phyloP scores from a whole-genome alignment of 2,113 vertebrate species.

The Origma solitaria region DNA sequence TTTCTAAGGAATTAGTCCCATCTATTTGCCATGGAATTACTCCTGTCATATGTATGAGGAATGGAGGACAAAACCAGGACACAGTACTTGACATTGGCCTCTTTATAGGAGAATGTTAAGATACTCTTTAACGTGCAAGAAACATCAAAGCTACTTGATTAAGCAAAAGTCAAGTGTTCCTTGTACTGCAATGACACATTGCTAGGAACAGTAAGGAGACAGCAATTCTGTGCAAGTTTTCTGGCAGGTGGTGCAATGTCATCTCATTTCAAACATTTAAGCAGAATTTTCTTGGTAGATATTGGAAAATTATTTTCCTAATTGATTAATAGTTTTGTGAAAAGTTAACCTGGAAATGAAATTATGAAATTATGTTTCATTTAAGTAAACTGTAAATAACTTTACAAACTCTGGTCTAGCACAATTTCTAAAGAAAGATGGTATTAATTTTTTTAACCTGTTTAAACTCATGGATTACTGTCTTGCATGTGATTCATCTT shows the following conservation, averaged over 20 bases:
- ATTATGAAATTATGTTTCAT: neutral
- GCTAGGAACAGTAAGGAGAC: neutral
- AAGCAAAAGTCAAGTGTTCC: neutral
- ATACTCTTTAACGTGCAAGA: neutral
- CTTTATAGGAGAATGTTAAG: neutral
- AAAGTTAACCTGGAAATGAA: neutral
- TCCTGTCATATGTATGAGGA: neutral
- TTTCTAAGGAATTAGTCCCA: neutral
- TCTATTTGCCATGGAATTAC: neutral
- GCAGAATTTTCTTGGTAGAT: neutral
- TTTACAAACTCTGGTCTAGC: neutral
- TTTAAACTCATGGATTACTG: neutral
- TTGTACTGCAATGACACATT: neutral
- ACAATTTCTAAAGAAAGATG: neutral
- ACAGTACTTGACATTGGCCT: neutral
- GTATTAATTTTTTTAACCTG: neutral
- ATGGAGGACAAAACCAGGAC: neutral
- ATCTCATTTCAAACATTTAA: neutral
- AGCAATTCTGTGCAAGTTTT: neutral
- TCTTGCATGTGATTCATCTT: constrained; percentile 46
- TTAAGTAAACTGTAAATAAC: neutral
- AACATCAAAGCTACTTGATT: neutral
- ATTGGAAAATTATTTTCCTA: neutral
- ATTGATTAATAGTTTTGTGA: neutral
- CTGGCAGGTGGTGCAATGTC: neutral